Evolutionary conservation across 2,797 vertebrate species (phyloP).

Genomic region (Limnodromus scolopaceus): DNA sequence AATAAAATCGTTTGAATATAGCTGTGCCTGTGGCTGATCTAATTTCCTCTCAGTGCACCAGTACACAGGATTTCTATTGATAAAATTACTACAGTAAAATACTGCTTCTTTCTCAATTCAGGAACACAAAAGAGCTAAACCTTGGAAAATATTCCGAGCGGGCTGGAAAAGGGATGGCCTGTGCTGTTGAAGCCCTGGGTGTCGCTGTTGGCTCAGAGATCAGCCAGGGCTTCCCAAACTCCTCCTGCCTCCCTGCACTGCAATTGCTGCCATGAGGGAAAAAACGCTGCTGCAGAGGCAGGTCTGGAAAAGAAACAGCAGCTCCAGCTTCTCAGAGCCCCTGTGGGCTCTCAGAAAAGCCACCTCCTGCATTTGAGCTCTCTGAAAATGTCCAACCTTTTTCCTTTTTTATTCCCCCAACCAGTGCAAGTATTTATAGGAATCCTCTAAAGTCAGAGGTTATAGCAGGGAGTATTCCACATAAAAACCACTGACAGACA

Average conservation of each 20-base stretch:
- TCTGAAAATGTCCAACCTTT: background rate
- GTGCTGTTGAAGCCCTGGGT: constrained; percentile 44
- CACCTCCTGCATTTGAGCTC: background rate
- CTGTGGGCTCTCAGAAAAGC: background rate
- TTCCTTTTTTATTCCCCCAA: background rate
- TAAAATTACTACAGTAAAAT: background rate
- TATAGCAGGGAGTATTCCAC: background rate
- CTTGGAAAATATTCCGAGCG: background rate
- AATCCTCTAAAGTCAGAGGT: background rate
- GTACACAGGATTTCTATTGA: background rate
- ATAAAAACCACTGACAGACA: background rate
- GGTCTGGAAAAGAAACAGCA: background rate
- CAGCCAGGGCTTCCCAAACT: background rate
- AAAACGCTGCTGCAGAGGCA: background rate
- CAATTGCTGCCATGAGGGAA: background rate
- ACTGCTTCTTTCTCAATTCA: background rate
- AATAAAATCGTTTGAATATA: background rate
- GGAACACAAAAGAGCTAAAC: background rate
- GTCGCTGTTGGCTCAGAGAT: constrained; percentile 67
- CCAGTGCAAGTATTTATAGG: background rate
- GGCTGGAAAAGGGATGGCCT: background rate
- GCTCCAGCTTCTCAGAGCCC: background rate
- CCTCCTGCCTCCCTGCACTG: background rate
- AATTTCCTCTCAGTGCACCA: background rate
- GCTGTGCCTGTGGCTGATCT: background rate